Percentiles rank a stretch among this genome's conserved stretches.
Evolutionary conservation across 2,888 invertebrate genomes (phyloP).

Genomic region (Ceratothoa steindachneri): DNA sequence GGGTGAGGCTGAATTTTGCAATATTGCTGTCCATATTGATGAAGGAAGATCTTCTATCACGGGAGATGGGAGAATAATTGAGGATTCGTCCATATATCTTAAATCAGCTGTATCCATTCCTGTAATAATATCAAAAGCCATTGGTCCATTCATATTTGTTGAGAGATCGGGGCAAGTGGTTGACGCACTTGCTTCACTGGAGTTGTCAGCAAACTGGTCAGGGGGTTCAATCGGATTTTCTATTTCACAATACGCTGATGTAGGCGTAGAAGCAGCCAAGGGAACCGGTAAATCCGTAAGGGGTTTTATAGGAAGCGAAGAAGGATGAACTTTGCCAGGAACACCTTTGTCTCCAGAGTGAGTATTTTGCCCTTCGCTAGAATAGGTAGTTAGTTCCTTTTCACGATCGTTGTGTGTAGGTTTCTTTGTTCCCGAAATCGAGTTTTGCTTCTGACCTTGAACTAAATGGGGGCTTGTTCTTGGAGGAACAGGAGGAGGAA

Average conservation of each 20-base stretch:
- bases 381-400: constrained; percentile 18
- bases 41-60: constrained; percentile 71
- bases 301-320: constrained; percentile 25
- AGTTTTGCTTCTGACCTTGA: neutral
- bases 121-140: constrained; percentile 60
- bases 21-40: constrained; percentile 56
- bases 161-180: constrained; percentile 32
- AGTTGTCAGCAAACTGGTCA: neutral
- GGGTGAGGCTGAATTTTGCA: constrained; percentile 28
- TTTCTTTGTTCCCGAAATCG: neutral
- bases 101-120: constrained; percentile 81
- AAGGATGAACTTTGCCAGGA: constrained; percentile 12
- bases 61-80: constrained; percentile 69
- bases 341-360: constrained; percentile 16
- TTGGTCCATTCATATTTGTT: constrained; percentile 27
- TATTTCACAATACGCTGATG: constrained; percentile 18
- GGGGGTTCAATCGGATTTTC: constrained; percentile 28
- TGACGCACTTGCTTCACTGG: constrained; percentile 8
- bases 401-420: neutral
- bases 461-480: neutral
- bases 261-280: constrained; percentile 43
- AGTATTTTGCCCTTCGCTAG: constrained; percentile 26
- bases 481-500: constrained; percentile 21
- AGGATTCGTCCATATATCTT: constrained; percentile 87
- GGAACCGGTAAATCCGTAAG: constrained; percentile 33